Percentiles rank a stretch among this genome's conserved stretches.
These are phyloP conservation scores for Lepidurus packardi DNA, from an alignment of 1,140 invertebrate species.

Conservation along the genomic window DNA sequence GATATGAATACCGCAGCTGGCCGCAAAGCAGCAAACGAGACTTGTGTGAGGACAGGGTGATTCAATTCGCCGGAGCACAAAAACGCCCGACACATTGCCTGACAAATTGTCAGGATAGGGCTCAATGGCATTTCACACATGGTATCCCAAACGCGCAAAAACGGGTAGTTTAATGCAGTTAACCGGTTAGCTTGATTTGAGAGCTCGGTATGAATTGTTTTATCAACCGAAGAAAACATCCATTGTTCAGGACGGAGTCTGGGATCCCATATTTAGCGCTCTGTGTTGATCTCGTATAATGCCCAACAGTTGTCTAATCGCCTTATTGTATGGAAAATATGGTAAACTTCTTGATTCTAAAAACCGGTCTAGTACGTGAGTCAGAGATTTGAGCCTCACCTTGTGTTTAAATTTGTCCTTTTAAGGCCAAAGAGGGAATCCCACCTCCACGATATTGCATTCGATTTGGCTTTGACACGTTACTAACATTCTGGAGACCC, in stretches of 20 bases:
- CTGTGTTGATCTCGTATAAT: not conserved
- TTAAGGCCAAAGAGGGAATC: not conserved
- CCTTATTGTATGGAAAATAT: not conserved
- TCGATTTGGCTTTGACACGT: not conserved
- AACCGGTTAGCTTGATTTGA: not conserved
- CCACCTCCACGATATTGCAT: not conserved
- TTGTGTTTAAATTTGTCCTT: not conserved
- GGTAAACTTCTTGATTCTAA: not conserved
- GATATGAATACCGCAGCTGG: not conserved
- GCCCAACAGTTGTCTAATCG: not conserved
- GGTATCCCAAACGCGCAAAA: not conserved
- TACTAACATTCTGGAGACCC: not conserved
- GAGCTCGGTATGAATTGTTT: not conserved
- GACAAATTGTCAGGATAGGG: not conserved
- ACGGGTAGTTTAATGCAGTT: not conserved
- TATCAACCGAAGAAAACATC: not conserved
- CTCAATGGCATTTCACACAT: not conserved
- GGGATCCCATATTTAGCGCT: not conserved
- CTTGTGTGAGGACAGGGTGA: not conserved
- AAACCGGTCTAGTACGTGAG: not conserved
- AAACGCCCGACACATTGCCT: not conserved
- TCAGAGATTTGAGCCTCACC: conserved; percentile 10
- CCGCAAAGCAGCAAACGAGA: not conserved
- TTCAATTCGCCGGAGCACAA: not conserved
- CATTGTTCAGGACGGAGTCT: not conserved